Evolutionary conservation across 2,113 vertebrate species (phyloP).

Genomic region (Hydrolagus affinis): DNA sequence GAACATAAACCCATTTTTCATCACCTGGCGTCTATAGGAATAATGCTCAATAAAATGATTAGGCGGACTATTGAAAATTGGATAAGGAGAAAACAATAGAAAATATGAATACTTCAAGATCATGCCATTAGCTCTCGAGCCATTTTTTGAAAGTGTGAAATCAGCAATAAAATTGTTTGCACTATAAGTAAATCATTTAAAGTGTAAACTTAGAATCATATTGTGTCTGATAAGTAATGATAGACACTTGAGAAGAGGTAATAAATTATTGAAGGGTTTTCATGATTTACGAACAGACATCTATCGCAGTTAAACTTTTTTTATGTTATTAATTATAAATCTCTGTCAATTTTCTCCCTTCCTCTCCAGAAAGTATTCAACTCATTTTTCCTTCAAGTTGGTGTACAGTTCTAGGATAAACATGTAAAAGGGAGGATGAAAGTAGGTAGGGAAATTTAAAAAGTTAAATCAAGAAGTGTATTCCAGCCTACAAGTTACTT

Average conservation of each 20-base stretch:
- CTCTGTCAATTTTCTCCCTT: no score
- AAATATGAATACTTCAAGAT: background rate
- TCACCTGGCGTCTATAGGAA: slow-evolving; percentile 22
- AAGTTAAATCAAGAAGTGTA: no score
- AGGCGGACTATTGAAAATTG: slow-evolving; percentile 23
- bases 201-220: background rate
- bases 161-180: background rate
- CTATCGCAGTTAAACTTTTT: no score
- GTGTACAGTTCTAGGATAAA: no score
- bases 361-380: no score
- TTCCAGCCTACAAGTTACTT: no score
- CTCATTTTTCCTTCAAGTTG: no score
- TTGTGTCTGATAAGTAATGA: background rate
- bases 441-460: no score
- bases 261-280: background rate
- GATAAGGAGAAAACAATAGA: slow-evolving; percentile 28
- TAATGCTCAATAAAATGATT: slow-evolving; percentile 30
- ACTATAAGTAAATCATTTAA: background rate
- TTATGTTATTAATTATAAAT: no score
- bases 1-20: slow-evolving; percentile 31
- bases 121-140: background rate
- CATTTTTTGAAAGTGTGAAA: slow-evolving; percentile 6
- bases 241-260: background rate
- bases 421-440: no score
- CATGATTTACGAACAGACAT: background rate